Evolutionary conservation across 1,140 invertebrate genomes (phyloP).

Genomic region (Heliconius hermathena): DNA sequence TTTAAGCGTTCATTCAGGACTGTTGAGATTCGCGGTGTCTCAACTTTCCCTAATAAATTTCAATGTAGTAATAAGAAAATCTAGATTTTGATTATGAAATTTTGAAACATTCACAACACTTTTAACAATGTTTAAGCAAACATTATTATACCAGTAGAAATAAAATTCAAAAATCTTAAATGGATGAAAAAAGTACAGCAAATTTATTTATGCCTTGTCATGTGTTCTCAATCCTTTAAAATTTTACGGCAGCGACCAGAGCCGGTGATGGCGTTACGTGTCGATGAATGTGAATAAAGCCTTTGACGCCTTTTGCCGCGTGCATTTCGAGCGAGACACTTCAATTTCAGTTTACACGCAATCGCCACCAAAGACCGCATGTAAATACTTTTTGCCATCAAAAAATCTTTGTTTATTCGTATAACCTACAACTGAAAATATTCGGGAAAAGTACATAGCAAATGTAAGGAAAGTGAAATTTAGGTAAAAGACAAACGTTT

Average conservation of each 20-base stretch:
- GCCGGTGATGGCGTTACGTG: constrained; percentile 59
- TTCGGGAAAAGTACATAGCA: no score
- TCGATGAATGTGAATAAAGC: constrained; percentile 76
- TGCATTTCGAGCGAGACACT: constrained; percentile 70
- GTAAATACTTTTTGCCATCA: constrained; percentile 28
- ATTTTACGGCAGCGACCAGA: constrained; percentile 43
- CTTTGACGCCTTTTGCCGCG: constrained; percentile 75
- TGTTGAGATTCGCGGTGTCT: constrained; percentile 68
- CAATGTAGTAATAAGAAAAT: constrained; percentile 63
- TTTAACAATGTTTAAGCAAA: background rate
- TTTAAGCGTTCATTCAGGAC: constrained; percentile 77
- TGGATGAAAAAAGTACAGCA: background rate
- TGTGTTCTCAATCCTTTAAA: constrained; percentile 54
- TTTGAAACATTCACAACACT: constrained; percentile 30
- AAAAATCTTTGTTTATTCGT: constrained; percentile 28
- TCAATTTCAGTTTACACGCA: constrained; percentile 72
- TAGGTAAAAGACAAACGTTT: constrained; percentile 16
- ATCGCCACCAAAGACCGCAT: constrained; percentile 44
- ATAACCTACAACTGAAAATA: background rate
- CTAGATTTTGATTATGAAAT: constrained; percentile 51
- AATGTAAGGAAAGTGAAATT: background rate
- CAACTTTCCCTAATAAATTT: constrained; percentile 76
- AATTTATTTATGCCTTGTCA: constrained; percentile 43
- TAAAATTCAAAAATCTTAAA: constrained; percentile 23
- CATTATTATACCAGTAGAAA: background rate